Base-by-base conservation (phyloP, 2,888 invertebrate genomes). In the Dioctria linearis region DNA sequence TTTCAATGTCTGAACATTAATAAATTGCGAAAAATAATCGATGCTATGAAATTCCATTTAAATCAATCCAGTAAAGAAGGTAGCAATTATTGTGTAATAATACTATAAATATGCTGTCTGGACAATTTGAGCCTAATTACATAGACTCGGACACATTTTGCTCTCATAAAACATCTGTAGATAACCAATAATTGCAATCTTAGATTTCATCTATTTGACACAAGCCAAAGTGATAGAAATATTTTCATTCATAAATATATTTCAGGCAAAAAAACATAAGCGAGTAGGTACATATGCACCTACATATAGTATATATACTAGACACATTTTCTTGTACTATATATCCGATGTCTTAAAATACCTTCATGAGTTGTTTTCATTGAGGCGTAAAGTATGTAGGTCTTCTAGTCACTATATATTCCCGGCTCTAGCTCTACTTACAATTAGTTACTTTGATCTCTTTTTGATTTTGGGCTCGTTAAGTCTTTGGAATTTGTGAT, bases 171-270 rank as follows among this genome's bases (percentile, higher is more conserved):
- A 25, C 25, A 25, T 25, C 25, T 25, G 25, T 25, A 25, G 25
- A 25, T 25, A 25, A 25, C 25, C 25, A 25, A 25, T 25, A 25
- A 25, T 25, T 25, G 25, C 25, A n/a, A n/a, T n/a, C n/a, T 25
- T 25, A 11, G 61, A 6, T 11, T 9, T 49, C 69, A 4, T 11
- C 40, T n/a, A 42, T 13, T 65, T 40, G 42, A 65, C 65, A 65
- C 40, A 65, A 42, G 65, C 65, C 63, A 63, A 39, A 8, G 39
- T 39, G 8, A 63, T 13, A 51, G n/a, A 59, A 42, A 13, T 40
- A 61, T 43, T 76, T 78, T 78, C 78, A 78, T 78, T 78, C 78
- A 78, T 78, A 78, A 78, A 78, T 78, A 25, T 25, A 46, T 78
- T 37, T 65, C 63, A 63, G 37, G 40, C 11, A 3, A 49, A 75